Percentiles rank a stretch among this genome's conserved stretches.
Conservation (phyloP, 2,113 vertebrate genomes). For the Ochotona curzoniae region DNA sequence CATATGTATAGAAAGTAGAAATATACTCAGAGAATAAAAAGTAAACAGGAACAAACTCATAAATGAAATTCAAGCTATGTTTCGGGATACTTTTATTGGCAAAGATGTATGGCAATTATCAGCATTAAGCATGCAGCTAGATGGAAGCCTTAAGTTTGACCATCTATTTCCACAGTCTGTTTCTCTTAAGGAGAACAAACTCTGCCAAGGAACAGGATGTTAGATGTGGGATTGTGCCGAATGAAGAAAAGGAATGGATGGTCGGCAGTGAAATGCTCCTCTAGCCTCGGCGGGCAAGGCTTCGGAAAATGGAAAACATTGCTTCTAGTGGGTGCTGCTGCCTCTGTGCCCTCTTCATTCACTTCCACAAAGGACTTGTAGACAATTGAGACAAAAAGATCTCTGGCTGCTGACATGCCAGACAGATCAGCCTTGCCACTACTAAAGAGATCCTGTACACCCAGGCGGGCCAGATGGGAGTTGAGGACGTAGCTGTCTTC, state of each 20-base stretch:
- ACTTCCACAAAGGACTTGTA: constrained; percentile 96
- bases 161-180: background rate
- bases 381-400: constrained; percentile 91
- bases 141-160: background rate
- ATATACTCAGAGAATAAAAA: background rate
- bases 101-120: constrained; percentile 1
- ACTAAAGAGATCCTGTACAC: constrained; percentile 91
- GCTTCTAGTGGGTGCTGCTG: no score
- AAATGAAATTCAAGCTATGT: background rate
- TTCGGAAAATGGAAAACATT: no score
- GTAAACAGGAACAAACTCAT: background rate
- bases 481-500: constrained; percentile 91
- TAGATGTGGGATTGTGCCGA: constrained; percentile 89
- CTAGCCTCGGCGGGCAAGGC: constrained; percentile 77
- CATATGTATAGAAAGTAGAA: no score
- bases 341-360: no score
- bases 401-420: constrained; percentile 88
- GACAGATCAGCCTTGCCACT: constrained; percentile 89
- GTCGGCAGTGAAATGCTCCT: constrained; percentile 90
- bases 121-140: background rate
- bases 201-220: constrained; percentile 92
- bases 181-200: constrained; percentile 84
- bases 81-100: constrained; percentile 43
- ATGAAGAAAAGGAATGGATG: constrained; percentile 97
- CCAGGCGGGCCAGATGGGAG: constrained; percentile 86